Base-by-base conservation (phyloP, 2,113 vertebrate species). In the Cichladusa arquata region DNA sequence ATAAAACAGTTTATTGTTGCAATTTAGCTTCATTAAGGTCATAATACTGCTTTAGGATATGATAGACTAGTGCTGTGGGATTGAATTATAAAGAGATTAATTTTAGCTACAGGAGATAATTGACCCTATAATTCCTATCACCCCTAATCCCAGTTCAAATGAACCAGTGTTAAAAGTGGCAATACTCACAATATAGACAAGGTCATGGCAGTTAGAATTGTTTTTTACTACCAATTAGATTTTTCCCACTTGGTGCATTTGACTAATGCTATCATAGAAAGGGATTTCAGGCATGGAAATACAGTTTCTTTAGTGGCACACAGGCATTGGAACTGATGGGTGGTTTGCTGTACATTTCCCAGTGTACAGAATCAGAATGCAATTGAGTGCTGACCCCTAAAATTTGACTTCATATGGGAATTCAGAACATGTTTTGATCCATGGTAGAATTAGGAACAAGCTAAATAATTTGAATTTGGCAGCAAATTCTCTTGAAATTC, bases 31-130 rank as follows among this genome's bases (percentile, higher is more conserved):
- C 72, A 88, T 93, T 95, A 93, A 94, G 93, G 92, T 93, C 82
- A 79, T 88, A 91, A 88, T 92, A 79, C 60, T 84, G 76, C 62
- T 97, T 94, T 94, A 92, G 90, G 64, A 56, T 80, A 50, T 84
- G 86, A 95, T 81, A 86, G 85, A 84, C 69, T 84, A 64, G 82
- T 88, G 80, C 65, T 86, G 36, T 72, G 88, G 93, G 95, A 94
- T 92, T 94, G 93, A 95, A 96, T 94, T 92, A 88, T 91, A 86
- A 88, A 90, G 84, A 97, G 79, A 96, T 93, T 96, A 81, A 93
- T 94, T 95, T 96, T 88, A 92, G 88, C 93, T 90, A 88, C 16
- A 0, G 14, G 76, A 92, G 60, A 96, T 96, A 97, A 97, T 93
- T 96, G 93, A 95, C 94, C 95, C 93, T 78, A 79, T 93, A 95